Evolutionary conservation across 2,113 vertebrate genomes (phyloP).

Genomic region (Sceloporus tristichus): DNA sequence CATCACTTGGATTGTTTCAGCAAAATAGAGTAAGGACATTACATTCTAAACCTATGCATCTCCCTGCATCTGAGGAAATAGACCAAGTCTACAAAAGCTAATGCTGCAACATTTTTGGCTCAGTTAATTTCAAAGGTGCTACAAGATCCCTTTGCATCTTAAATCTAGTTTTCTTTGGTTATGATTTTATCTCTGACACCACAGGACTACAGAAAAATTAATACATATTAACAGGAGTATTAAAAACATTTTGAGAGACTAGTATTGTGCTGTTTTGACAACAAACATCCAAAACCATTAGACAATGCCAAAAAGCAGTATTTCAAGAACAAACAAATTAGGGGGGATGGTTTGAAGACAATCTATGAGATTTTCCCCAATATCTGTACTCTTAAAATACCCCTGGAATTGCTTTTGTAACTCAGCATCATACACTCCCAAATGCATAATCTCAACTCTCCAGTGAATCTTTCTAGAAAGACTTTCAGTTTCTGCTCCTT

Average conservation of each 20-base stretch:
- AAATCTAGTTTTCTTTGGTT: not conserved
- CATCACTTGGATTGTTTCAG: not conserved
- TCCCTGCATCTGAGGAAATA: too few relatives aligned
- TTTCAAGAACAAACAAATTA: slow-evolving; percentile 52
- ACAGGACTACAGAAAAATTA: not conserved
- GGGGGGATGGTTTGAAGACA: slow-evolving; percentile 10
- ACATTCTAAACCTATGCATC: not conserved
- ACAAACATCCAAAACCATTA: slow-evolving; percentile 53
- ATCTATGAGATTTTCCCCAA: slow-evolving; percentile 11
- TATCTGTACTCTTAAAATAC: slow-evolving; percentile 25
- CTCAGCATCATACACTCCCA: not conserved
- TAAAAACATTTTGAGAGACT: not conserved
- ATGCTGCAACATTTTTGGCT: too few relatives aligned
- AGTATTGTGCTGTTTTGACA: slow-evolving; percentile 9
- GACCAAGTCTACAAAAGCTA: too few relatives aligned
- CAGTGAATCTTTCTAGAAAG: slow-evolving; percentile 29
- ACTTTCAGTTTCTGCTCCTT: slow-evolving; percentile 44
- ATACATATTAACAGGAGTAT: not conserved
- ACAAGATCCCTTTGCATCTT: not conserved
- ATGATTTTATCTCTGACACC: not conserved
- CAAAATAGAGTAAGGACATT: not conserved
- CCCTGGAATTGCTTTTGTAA: slow-evolving; percentile 19
- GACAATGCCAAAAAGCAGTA: slow-evolving; percentile 44
- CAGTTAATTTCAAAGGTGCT: too few relatives aligned
- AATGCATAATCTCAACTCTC: slow-evolving; percentile 13